These are phyloP conservation scores for Eretmocerus hayati DNA, from an alignment of 2,888 invertebrate species.

Conservation along the genomic window DNA sequence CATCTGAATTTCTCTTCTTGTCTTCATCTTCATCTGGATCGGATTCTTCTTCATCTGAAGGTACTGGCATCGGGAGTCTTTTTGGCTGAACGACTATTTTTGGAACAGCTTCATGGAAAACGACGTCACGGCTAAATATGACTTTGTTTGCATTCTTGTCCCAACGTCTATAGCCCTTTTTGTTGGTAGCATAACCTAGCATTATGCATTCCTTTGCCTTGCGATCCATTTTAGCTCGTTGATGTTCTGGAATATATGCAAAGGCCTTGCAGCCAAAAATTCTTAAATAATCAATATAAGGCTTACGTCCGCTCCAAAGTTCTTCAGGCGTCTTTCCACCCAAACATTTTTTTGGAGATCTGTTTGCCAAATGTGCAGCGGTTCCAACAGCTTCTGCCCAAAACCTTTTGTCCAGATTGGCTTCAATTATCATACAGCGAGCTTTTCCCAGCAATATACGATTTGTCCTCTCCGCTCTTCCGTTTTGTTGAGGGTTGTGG, in stretches of 20 bases:
- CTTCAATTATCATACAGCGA: conserved; percentile 12
- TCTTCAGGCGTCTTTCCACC: not conserved
- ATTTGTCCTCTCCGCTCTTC: conserved; percentile 16
- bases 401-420: conserved; percentile 1
- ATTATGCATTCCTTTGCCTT: not conserved
- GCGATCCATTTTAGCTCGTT: too few relatives aligned
- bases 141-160: not conserved
- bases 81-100: too few relatives aligned
- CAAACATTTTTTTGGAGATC: not conserved
- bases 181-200: not conserved
- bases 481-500: conserved; percentile 16
- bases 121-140: not conserved
- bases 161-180: not conserved
- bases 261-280: not conserved
- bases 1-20: too few relatives aligned
- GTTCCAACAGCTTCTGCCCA: conserved; percentile 8
- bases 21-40: too few relatives aligned
- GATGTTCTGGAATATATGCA: conserved; percentile 7
- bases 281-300: not conserved
- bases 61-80: too few relatives aligned
- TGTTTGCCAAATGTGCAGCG: not conserved
- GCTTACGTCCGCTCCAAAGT: not conserved
- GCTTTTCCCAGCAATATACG: conserved; percentile 15
- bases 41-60: too few relatives aligned
- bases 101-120: not conserved